Evolutionary conservation across 2,797 vertebrate species (phyloP), one percentile per base, ranked within the genome.

Genomic region (Holocentrus rufus): DNA sequence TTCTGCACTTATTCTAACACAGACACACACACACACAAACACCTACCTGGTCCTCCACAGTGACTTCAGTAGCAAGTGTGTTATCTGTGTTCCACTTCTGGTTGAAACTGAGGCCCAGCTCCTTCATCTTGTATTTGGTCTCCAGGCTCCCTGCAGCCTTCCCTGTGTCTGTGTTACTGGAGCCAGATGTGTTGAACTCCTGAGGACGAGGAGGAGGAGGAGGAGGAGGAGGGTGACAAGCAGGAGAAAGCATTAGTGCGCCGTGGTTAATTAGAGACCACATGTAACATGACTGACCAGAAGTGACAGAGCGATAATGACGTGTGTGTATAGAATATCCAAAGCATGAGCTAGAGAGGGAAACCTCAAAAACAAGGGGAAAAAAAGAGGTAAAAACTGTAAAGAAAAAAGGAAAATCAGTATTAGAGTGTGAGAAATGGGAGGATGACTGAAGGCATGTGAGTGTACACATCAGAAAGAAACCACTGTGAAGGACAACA

Each of bases 21-120:
- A n/a, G n/a, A n/a, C 13, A 27, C 34, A 11, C 5, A 4, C 10
- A 20, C n/a, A 6, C 7, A 2, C 15, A 44, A 14, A 36, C 9
- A 42, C 65, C 7, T 66, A 98, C 97, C 96, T 98, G 94, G 91
- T 99, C 95, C 89, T 98, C 97, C 86, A 96, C 78, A 9, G 93
- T 93, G 80, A 98, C 80, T 77, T 98, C 97, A 7, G 95, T 97
- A 22, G 92, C 93, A 84, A 98, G 36, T 0, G 93, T 96, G 89
- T 97, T 98, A 61, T 98, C 97, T 0, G 97, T 98, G 90, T 96
- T 98, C 97, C 97, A 99, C 87, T 98, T 99, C 91, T 99, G 96
- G 77, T 89, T 95, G 91, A 98, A 93, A 50, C 91, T 96, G 61
- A 99, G 88, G 17, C 97, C 97, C 49, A 96, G 91, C 59, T 96